These are phyloP conservation scores for Styela clava DNA, from an alignment of 23 tunicate species.

Conservation along the genomic window DNA sequence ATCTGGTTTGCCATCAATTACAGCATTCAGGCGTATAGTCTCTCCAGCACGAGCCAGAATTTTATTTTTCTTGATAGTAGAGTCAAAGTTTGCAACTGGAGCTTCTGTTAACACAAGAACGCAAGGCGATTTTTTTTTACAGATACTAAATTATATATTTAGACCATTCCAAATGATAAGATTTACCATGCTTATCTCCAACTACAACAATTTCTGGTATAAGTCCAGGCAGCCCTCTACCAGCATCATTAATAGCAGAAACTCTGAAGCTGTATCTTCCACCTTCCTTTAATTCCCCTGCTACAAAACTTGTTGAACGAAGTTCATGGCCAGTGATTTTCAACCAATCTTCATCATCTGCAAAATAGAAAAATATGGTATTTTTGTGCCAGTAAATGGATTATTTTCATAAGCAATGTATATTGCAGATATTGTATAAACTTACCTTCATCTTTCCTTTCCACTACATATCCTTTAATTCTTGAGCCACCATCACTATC, in stretches of 20 bases:
- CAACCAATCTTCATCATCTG: constrained; percentile 63
- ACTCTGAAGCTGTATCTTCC: constrained; percentile 61
- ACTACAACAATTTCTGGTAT: constrained; percentile 35
- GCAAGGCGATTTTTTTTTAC: no score
- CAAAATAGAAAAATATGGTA: no score
- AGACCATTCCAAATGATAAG: no score
- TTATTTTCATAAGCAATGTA: no score
- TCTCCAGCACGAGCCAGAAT: constrained; percentile 62
- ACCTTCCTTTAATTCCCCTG: constrained; percentile 36
- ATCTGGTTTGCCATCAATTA: constrained; percentile 53
- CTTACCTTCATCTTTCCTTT: constrained; percentile 54
- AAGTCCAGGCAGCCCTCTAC: constrained; percentile 53
- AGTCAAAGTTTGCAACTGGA: constrained; percentile 46
- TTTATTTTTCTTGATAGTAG: constrained; percentile 44
- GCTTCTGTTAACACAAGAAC: constrained; percentile 27
- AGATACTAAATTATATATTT: no score
- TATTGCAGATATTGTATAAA: no score
- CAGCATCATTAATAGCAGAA: constrained; percentile 75
- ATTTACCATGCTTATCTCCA: constrained; percentile 35
- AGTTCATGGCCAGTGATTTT: constrained; percentile 62
- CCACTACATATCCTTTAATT: constrained; percentile 75
- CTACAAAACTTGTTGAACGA: constrained; percentile 46
- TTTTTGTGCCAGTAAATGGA: background rate
- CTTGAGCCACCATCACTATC: constrained; percentile 91
- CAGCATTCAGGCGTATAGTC: constrained; percentile 48